Percentiles rank a stretch among this genome's conserved stretches.
Conservation (phyloP, 2,113 vertebrate species). For the Vireo altiloquus region DNA sequence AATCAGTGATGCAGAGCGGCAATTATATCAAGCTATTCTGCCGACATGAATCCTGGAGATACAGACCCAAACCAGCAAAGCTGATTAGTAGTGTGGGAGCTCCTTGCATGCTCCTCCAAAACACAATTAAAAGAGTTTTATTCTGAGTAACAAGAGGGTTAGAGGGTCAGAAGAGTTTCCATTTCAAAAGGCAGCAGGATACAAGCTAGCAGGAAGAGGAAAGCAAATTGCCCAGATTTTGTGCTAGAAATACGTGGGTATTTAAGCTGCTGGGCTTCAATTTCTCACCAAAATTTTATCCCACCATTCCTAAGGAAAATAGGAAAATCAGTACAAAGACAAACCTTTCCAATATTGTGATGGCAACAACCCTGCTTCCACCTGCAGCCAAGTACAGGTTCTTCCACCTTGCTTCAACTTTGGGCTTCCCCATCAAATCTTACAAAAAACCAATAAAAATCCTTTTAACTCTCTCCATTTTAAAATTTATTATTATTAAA, state of each 20-base stretch:
- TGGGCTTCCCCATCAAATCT: not conserved
- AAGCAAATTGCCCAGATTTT: conserved; percentile 56
- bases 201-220: conserved; percentile 33
- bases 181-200: conserved; percentile 70
- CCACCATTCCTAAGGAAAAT: not conserved
- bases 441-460: not conserved
- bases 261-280: conserved; percentile 18
- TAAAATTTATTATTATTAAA: not conserved
- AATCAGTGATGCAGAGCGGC: conserved; percentile 29
- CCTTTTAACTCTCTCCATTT: not conserved
- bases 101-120: conserved; percentile 48
- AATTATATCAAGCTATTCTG: conserved; percentile 63
- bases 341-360: not conserved
- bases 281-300: conserved; percentile 26
- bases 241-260: conserved; percentile 23
- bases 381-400: not conserved
- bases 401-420: not conserved
- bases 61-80: conserved; percentile 52
- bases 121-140: conserved; percentile 72
- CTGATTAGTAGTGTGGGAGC: conserved; percentile 71
- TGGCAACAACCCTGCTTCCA: not conserved
- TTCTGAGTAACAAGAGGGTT: conserved; percentile 65
- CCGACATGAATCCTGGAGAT: conserved; percentile 44
- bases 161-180: conserved; percentile 68
- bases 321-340: not conserved